These are phyloP conservation scores for Mormoops blainvillei DNA, from an alignment of 2,113 vertebrate genomes.

Conservation along the genomic window DNA sequence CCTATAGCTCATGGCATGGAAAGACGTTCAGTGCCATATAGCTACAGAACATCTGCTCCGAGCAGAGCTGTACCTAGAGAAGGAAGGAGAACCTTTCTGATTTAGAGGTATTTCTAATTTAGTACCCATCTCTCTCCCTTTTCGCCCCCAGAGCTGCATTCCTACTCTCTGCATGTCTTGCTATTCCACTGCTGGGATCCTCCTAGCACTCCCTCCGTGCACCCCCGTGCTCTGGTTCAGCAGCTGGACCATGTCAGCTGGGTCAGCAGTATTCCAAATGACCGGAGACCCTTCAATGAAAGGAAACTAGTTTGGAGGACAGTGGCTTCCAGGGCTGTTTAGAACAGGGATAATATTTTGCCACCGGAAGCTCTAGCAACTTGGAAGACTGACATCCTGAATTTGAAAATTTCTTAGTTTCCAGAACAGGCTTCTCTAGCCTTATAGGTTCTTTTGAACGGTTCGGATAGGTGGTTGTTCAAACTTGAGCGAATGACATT, in stretches of 20 bases:
- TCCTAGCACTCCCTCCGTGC: neutral
- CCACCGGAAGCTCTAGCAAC: neutral
- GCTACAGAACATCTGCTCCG: neutral
- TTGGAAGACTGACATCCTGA: neutral
- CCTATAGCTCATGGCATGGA: neutral
- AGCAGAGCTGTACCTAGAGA: neutral
- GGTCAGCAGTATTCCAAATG: neutral
- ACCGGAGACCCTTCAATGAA: conserved; percentile 23
- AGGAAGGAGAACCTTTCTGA: neutral
- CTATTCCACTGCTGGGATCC: neutral
- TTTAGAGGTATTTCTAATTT: neutral
- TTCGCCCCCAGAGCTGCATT: neutral
- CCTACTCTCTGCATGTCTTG: neutral
- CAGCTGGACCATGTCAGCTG: neutral
- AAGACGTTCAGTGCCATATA: neutral
- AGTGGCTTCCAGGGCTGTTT: neutral
- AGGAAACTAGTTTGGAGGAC: neutral
- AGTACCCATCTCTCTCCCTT: neutral
- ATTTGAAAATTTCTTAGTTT: conserved; percentile 2
- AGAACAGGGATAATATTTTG: conserved; percentile 17
- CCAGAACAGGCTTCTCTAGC: neutral
- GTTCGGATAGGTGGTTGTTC: neutral
- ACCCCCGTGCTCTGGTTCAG: neutral
- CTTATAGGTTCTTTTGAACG: neutral
- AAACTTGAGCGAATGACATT: neutral